A percentile compares a stretch with the other conserved stretches of the same genome.
Evolutionary conservation across 2,888 invertebrate genomes (phyloP).

Genomic region (Celastrina argiolus): DNA sequence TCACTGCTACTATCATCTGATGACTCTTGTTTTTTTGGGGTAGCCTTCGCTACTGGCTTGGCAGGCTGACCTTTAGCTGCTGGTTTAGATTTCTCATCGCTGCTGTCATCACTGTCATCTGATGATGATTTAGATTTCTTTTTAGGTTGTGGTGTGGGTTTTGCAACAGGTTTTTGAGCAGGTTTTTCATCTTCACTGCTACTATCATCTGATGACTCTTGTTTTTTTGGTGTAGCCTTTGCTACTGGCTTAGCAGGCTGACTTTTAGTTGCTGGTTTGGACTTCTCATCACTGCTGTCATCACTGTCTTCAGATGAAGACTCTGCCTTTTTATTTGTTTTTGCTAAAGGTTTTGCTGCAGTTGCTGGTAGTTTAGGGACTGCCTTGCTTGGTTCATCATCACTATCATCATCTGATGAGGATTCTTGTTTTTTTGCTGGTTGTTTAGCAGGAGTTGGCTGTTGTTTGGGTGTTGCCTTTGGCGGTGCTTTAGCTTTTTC

Average conservation of each 20-base stretch:
- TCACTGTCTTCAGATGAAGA: conserved; percentile 51
- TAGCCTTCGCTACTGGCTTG: conserved; percentile 36
- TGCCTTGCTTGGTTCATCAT: conserved; percentile 41
- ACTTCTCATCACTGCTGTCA: conserved; percentile 44
- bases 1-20: conserved; percentile 57
- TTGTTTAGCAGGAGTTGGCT: conserved; percentile 39
- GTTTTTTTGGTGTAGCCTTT: conserved; percentile 42
- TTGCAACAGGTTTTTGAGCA: conserved; percentile 37
- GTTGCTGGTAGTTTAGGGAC: conserved; percentile 34
- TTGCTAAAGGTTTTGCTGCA: conserved; percentile 34
- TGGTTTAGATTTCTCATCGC: conserved; percentile 39
- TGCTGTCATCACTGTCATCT: conserved; percentile 42
- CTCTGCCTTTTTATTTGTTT: conserved; percentile 34
- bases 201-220: conserved; percentile 54
- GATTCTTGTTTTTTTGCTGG: conserved; percentile 41
- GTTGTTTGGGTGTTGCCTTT: conserved; percentile 39
- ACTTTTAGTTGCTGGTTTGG: conserved; percentile 37
- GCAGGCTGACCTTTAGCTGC: conserved; percentile 36
- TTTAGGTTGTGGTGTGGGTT: conserved; percentile 20
- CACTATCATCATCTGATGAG: conserved; percentile 45
- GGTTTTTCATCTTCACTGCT: conserved; percentile 56
- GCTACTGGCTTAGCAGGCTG: conserved; percentile 34
- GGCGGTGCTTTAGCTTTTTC: conserved; percentile 42
- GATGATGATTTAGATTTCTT: conserved; percentile 33
- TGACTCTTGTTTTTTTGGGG: conserved; percentile 48